Conservation (phyloP, 2,797 vertebrate species). For the Sus cebifrons region DNA sequence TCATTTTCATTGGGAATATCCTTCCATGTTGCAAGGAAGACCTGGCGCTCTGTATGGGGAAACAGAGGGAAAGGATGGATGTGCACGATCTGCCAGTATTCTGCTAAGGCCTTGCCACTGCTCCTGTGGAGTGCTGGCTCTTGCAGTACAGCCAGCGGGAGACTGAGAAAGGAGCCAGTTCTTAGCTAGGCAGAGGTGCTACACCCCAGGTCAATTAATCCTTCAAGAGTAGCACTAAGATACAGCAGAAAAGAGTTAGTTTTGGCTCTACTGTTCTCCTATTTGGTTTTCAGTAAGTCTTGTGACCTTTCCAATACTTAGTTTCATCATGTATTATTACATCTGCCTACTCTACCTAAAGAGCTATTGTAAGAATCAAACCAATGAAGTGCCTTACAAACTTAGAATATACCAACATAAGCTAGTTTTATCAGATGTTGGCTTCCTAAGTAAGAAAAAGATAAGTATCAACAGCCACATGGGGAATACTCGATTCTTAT, state of each 20-base stretch:
- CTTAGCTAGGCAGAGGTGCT: background rate
- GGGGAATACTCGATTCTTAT: slow-evolving; percentile 19
- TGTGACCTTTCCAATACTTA: background rate
- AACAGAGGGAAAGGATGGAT: slow-evolving; percentile 22
- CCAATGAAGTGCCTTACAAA: slow-evolving; percentile 37
- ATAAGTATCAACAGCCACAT: slow-evolving; percentile 19
- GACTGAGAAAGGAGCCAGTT: background rate
- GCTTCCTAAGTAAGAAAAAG: slow-evolving; percentile 58
- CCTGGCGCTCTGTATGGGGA: slow-evolving; percentile 95
- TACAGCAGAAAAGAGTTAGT: background rate
- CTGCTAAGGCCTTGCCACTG: background rate
- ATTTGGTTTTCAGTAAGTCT: background rate
- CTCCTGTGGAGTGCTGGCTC: background rate
- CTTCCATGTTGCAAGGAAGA: slow-evolving; percentile 99
- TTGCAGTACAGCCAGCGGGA: background rate
- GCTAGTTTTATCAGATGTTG: slow-evolving; percentile 4
- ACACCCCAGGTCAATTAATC: background rate
- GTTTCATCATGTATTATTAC: slow-evolving; percentile 24
- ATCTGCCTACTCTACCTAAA: background rate
- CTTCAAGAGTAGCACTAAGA: background rate
- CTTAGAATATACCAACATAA: background rate
- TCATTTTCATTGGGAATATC: slow-evolving; percentile 99
- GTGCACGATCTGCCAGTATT: background rate
- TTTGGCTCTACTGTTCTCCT: slow-evolving; percentile 47
- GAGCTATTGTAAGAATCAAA: slow-evolving; percentile 32